These are phyloP conservation scores for Cacatua alba DNA, from an alignment of 2,113 vertebrate genomes.

Conservation along the genomic window DNA sequence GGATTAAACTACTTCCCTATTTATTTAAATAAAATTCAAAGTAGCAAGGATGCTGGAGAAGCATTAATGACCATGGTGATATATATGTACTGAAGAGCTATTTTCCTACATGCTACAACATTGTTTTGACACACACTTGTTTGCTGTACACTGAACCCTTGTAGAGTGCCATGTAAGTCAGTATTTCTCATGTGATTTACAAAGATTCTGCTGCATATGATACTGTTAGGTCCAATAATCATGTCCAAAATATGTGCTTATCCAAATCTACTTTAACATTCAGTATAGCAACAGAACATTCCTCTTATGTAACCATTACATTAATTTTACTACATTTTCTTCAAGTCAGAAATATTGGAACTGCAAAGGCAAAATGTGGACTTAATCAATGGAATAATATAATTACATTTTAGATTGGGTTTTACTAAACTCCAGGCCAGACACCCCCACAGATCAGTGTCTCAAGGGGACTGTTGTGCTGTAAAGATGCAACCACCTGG, in stretches of 20 bases:
- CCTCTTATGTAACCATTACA: neutral
- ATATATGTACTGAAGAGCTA: neutral
- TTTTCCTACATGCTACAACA: neutral
- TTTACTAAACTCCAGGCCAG: neutral
- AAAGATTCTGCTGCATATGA: neutral
- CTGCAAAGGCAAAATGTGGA: neutral
- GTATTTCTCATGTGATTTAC: neutral
- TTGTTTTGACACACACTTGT: neutral
- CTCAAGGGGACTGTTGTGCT: neutral
- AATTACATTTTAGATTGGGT: neutral
- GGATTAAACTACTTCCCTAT: neutral
- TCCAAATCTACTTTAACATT: neutral
- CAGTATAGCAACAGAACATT: neutral
- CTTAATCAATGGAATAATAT: neutral
- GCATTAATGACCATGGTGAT: neutral
- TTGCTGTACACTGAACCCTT: neutral
- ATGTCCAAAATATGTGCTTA: neutral
- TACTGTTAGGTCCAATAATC: neutral
- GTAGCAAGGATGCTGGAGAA: neutral
- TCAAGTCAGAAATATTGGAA: neutral
- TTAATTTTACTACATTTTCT: slow-evolving; percentile 4
- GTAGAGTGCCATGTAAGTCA: neutral
- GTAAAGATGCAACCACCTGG: neutral
- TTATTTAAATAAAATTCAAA: slow-evolving; percentile 9
- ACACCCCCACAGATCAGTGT: neutral